Evolutionary conservation across 37 sponge, comb jelly and placozoan species (phyloP).

Genomic region (Bolinopsis microptera): DNA sequence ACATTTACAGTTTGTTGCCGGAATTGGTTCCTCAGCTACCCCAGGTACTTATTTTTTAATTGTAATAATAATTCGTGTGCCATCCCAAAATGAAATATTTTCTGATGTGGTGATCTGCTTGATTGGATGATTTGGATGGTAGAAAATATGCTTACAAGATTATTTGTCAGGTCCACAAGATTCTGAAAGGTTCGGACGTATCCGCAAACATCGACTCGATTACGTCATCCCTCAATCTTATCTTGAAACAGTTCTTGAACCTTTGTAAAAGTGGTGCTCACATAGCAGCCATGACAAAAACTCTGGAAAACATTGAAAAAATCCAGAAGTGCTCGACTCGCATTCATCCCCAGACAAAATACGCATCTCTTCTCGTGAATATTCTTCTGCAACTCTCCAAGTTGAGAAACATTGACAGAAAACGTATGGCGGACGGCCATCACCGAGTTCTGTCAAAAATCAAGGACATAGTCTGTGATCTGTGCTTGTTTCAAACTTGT

Average conservation of each 20-base stretch:
- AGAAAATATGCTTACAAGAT: too few relatives aligned
- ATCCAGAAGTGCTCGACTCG: constrained; percentile 13
- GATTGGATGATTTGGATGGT: too few relatives aligned
- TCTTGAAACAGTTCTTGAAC: not conserved
- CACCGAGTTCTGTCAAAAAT: not conserved
- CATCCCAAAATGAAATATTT: too few relatives aligned
- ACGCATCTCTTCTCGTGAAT: not conserved
- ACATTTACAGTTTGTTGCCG: constrained; percentile 53
- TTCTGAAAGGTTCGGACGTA: constrained; percentile 18
- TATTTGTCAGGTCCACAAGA: constrained; percentile 33
- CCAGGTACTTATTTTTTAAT: constrained; percentile 36
- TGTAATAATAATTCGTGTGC: too few relatives aligned
- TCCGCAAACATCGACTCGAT: not conserved
- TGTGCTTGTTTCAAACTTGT: not conserved
- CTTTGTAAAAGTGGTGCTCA: not conserved
- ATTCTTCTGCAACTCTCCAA: not conserved
- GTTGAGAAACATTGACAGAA: not conserved
- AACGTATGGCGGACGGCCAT: not conserved
- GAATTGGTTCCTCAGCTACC: constrained; percentile 27
- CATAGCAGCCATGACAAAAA: not conserved
- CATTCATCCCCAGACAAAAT: constrained; percentile 8
- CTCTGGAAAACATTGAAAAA: constrained; percentile 20
- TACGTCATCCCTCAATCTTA: not conserved
- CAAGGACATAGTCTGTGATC: not conserved
- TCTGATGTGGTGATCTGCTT: too few relatives aligned